A percentile compares a stretch with the other conserved stretches of the same genome.
Evolutionary conservation across 2,113 vertebrate species (phyloP).

Genomic region (Corythaeola cristata): DNA sequence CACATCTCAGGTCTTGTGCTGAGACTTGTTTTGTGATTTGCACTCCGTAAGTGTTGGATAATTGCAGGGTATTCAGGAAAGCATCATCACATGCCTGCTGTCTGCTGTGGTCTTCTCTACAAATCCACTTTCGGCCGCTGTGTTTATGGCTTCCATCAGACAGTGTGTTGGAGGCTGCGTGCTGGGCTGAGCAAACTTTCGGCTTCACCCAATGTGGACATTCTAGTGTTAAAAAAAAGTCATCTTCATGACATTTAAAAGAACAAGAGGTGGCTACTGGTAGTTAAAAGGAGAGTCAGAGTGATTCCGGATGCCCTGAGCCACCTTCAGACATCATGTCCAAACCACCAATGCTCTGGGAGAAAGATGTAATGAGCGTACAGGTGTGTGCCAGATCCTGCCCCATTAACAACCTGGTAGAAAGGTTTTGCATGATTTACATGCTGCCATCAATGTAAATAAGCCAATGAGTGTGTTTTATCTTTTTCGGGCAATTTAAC

Average conservation of each 20-base stretch:
- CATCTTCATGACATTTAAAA: not conserved
- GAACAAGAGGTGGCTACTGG: not conserved
- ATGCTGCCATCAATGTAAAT: not conserved
- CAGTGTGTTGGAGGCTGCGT: not conserved
- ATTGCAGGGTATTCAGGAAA: not conserved
- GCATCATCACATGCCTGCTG: fast-evolving
- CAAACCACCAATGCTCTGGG: not conserved
- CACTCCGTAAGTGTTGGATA: not conserved
- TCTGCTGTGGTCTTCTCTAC: not conserved
- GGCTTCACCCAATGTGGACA: not conserved
- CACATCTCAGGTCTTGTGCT: not conserved
- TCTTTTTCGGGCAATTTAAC: not conserved
- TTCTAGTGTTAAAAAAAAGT: not conserved
- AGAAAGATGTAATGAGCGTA: not conserved
- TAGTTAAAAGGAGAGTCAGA: not conserved
- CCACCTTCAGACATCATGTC: not conserved
- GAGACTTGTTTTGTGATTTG: not conserved
- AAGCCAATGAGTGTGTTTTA: not conserved
- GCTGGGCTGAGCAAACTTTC: not conserved
- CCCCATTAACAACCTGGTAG: not conserved
- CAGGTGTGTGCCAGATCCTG: not conserved
- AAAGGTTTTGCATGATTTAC: not conserved
- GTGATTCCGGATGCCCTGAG: not conserved
- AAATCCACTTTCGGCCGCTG: not conserved
- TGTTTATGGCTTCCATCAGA: not conserved